phyloP scores from a whole-genome alignment of 2,113 vertebrate species.

The Callospermophilus lateralis region DNA sequence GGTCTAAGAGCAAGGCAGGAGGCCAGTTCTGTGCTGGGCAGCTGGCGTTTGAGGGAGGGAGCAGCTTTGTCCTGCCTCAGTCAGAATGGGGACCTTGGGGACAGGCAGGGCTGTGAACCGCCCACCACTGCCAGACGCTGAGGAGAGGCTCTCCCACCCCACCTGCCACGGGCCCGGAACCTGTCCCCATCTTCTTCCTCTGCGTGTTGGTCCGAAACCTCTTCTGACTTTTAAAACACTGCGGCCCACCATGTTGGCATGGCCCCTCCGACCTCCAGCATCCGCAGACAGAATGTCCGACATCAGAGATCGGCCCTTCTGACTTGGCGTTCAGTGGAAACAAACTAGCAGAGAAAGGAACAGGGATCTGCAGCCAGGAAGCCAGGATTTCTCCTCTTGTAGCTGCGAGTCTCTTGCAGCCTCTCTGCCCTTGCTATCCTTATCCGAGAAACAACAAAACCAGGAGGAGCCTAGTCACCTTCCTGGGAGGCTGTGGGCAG shows the following conservation, averaged over 20 bases:
- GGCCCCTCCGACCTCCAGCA: not conserved
- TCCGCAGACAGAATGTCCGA: not conserved
- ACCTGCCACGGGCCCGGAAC: not conserved
- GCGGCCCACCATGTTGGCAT: not conserved
- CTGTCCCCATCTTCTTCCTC: fast-evolving
- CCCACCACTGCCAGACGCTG: not conserved
- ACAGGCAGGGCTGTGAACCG: not conserved
- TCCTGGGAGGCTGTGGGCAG: not conserved
- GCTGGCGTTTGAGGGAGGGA: not conserved
- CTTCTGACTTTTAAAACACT: not conserved
- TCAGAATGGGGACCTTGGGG: not conserved
- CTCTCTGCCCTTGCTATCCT: not conserved
- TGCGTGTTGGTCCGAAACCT: not conserved
- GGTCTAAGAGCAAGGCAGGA: not conserved
- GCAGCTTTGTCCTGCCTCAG: not conserved
- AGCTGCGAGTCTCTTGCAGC: not conserved
- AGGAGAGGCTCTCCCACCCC: not conserved
- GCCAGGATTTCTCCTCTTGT: too few relatives aligned
- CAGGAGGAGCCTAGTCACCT: not conserved
- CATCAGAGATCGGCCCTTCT: not conserved
- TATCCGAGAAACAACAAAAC: not conserved
- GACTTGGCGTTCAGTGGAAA: not conserved
- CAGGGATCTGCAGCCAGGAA: not conserved
- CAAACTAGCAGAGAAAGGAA: too few relatives aligned
- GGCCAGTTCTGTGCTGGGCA: too few relatives aligned